These are phyloP conservation scores for Myotis yumanensis DNA, from an alignment of 2,113 vertebrate genomes.

Conservation along the genomic window DNA sequence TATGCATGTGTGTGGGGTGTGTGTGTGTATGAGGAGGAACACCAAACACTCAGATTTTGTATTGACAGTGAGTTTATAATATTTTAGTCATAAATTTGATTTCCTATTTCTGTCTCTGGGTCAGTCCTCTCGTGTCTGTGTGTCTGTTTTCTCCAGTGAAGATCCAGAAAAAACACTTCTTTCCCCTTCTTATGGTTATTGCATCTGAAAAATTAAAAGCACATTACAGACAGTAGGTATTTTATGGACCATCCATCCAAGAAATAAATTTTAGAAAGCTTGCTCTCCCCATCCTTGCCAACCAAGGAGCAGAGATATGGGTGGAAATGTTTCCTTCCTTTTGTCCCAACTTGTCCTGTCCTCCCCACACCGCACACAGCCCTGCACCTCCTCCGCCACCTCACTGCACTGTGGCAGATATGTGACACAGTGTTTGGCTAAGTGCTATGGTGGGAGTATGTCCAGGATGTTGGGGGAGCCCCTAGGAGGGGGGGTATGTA, in stretches of 20 bases:
- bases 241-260: background rate
- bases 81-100: background rate
- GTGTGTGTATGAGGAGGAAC: background rate
- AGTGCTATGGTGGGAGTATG: background rate
- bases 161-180: background rate
- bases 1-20: fast-evolving
- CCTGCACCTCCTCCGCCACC: fast-evolving
- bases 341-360: background rate
- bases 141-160: background rate
- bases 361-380: background rate
- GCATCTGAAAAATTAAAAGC: background rate
- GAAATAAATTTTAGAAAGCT: background rate
- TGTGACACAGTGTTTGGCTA: background rate
- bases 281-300: background rate
- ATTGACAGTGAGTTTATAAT: background rate
- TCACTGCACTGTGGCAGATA: background rate
- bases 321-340: background rate
- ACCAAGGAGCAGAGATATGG: background rate
- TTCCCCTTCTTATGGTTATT: background rate
- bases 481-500: background rate
- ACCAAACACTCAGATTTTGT: background rate
- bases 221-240: background rate
- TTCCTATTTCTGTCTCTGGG: background rate
- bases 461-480: background rate
- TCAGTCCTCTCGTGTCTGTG: background rate